phyloP scores from a whole-genome alignment of 2,888 invertebrate species.

The Aplocera efformata region DNA sequence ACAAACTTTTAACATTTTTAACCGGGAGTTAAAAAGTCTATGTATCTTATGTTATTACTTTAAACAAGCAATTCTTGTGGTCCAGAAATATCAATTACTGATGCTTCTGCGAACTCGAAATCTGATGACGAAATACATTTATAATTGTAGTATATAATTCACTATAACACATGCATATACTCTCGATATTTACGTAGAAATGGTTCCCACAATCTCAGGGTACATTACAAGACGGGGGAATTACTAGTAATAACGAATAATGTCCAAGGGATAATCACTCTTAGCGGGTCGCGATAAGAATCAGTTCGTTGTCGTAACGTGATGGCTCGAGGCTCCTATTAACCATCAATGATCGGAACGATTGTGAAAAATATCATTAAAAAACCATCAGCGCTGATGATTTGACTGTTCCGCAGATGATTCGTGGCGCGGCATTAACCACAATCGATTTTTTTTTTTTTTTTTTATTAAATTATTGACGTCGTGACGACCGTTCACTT shows the following conservation, averaged over 20 bases:
- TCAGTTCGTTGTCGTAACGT: slow-evolving; percentile 35
- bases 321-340: slow-evolving; percentile 71
- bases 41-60: no score
- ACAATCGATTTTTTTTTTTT: slow-evolving; percentile 74
- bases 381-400: slow-evolving; percentile 80
- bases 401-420: slow-evolving; percentile 68
- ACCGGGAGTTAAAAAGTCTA: no score
- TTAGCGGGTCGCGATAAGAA: slow-evolving; percentile 34
- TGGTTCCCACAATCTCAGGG: slow-evolving; percentile 29
- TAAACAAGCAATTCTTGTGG: no score
- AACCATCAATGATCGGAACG: slow-evolving; percentile 77
- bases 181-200: slow-evolving; percentile 10
- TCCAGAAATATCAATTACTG: no score
- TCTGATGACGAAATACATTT: no score
- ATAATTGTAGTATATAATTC: not conserved
- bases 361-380: slow-evolving; percentile 82
- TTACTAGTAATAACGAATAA: slow-evolving; percentile 37
- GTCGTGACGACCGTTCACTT: slow-evolving; percentile 42
- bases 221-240: slow-evolving; percentile 32
- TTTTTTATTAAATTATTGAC: slow-evolving; percentile 71
- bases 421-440: slow-evolving; percentile 68
- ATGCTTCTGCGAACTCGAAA: no score
- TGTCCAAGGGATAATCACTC: slow-evolving; percentile 31
- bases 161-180: slow-evolving; percentile 9
- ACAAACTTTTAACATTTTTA: no score